Percentiles rank a stretch among this genome's conserved stretches.
phyloP scores from a whole-genome alignment of 1,140 invertebrate genomes.

The Brachionus angularis region DNA sequence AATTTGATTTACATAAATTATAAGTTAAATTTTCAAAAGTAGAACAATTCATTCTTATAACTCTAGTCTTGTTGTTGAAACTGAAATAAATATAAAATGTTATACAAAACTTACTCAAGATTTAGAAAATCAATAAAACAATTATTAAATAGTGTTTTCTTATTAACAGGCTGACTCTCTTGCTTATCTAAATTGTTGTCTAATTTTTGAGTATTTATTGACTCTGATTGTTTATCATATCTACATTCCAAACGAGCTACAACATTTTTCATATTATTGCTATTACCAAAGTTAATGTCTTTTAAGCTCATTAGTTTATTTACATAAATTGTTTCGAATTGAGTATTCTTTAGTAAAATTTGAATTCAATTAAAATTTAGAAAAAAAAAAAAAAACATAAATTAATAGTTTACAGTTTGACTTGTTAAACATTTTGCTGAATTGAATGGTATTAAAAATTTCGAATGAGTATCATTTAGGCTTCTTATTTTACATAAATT shows the following conservation, averaged over 20 bases:
- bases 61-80: too few species aligned
- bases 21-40: too few species aligned
- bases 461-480: constrained; percentile 1
- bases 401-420: background rate
- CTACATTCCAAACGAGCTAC: background rate
- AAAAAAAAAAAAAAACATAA: background rate
- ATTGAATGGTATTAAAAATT: constrained; percentile 28
- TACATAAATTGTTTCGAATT: background rate
- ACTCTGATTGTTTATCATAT: background rate
- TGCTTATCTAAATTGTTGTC: background rate
- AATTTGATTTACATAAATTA: too few species aligned
- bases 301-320: background rate
- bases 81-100: too few species aligned
- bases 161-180: too few species aligned
- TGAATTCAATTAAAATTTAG: background rate
- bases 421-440: constrained; percentile 2
- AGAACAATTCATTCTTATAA: too few species aligned
- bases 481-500: background rate
- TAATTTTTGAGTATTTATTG: background rate
- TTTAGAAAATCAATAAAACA: constrained; percentile 16
- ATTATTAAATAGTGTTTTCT: background rate
- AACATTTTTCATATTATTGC: background rate
- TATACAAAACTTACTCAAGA: background rate
- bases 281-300: background rate
- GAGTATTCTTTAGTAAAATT: background rate